These are phyloP conservation scores for Eurystomus glaucurus DNA, from an alignment of 2,797 vertebrate genomes.

Conservation along the genomic window DNA sequence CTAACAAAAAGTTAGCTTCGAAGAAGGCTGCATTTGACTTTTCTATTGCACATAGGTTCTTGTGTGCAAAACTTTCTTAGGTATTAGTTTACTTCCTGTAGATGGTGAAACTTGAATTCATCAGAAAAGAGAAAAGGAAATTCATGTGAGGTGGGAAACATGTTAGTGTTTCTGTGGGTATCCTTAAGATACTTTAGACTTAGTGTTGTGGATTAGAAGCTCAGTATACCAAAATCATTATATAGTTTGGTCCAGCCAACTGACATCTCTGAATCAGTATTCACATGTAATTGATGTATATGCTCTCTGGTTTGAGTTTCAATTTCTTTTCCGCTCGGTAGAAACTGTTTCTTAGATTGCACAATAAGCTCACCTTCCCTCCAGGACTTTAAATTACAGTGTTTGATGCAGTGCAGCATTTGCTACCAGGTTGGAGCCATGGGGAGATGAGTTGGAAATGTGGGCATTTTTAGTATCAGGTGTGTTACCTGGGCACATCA, in stretches of 20 bases:
- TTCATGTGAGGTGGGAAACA: neutral
- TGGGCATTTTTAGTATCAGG: neutral
- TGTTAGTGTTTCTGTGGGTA: neutral
- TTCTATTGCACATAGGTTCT: neutral
- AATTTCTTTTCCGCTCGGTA: neutral
- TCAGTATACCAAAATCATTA: neutral
- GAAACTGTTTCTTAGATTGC: conserved; percentile 26
- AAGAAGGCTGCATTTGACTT: neutral
- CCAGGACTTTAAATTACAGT: neutral
- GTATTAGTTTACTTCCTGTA: neutral
- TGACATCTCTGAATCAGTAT: conserved; percentile 15
- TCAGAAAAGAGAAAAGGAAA: neutral
- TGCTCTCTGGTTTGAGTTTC: neutral
- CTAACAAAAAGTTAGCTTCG: neutral
- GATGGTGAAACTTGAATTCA: neutral
- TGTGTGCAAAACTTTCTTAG: neutral
- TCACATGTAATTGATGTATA: neutral
- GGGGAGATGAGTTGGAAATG: conserved; percentile 14
- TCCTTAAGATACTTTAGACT: conserved; percentile 2
- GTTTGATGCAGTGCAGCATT: neutral
- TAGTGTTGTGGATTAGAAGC: neutral
- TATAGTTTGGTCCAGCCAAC: neutral
- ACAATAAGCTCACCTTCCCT: neutral
- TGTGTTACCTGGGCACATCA: conserved; percentile 32
- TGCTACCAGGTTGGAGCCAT: neutral